Percentiles rank a stretch among this genome's conserved stretches.
Evolutionary conservation across 1,140 invertebrate genomes (phyloP).

Genomic region (Arctopsyche grandis): DNA sequence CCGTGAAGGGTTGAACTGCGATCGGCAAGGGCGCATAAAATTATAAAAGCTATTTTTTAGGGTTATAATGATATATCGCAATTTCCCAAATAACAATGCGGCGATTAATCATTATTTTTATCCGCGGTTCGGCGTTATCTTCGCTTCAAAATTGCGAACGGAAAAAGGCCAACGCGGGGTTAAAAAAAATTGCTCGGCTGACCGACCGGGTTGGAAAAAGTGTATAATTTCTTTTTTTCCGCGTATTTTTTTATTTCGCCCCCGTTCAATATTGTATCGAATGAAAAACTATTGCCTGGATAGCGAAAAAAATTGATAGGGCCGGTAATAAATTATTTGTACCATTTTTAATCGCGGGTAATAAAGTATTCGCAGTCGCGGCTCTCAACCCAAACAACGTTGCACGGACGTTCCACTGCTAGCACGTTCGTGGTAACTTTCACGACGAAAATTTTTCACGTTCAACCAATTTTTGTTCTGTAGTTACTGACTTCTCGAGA

Average conservation of each 20-base stretch:
- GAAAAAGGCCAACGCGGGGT: constrained; percentile 29
- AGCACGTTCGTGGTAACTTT: no score
- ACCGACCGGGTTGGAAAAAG: neutral
- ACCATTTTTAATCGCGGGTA: constrained; percentile 50
- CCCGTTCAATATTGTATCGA: constrained; percentile 47
- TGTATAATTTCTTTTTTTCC: neutral
- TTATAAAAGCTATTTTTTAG: neutral
- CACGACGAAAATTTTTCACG: no score
- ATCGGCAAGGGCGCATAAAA: constrained; percentile 4
- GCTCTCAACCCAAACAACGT: constrained; percentile 9
- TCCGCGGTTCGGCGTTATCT: constrained; percentile 46
- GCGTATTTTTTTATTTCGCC: neutral
- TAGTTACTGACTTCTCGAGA: no score
- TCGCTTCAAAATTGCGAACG: constrained; percentile 43
- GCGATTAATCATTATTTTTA: constrained; percentile 49
- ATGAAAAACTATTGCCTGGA: constrained; percentile 52
- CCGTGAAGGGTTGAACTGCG: neutral
- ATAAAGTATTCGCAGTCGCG: constrained; percentile 47
- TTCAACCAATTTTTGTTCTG: no score
- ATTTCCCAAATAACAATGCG: constrained; percentile 45
- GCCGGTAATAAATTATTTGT: constrained; percentile 52
- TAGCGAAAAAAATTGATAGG: constrained; percentile 48
- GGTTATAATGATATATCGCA: constrained; percentile 41
- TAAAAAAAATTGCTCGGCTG: constrained; percentile 9
- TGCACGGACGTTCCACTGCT: neutral